Conservation (phyloP, 2,888 invertebrate genomes). For the Dolomedes plantarius region DNA sequence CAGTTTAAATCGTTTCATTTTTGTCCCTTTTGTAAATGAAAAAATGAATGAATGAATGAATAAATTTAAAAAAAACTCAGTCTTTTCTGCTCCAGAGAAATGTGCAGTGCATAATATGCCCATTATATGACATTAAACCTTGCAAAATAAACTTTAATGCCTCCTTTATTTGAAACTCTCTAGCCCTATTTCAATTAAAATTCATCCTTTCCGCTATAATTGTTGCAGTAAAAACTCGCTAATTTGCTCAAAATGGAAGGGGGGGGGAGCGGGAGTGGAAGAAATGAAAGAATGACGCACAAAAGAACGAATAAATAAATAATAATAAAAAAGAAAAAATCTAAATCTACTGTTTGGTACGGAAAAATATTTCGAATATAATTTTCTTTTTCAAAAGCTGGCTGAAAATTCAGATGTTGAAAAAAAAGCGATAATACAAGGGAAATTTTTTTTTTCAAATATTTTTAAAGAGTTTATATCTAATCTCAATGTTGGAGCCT, state of each 20-base stretch:
- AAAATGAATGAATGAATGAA: no score
- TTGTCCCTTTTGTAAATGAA: background rate
- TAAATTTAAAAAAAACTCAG: background rate
- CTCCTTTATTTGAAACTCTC: background rate
- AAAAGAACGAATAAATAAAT: background rate
- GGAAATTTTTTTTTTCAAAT: no score
- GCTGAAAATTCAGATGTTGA: no score
- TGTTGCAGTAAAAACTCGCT: background rate
- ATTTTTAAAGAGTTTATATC: no score
- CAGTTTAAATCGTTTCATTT: background rate
- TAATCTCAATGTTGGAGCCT: no score
- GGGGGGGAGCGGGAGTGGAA: no score
- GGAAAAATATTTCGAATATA: background rate
- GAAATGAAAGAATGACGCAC: background rate
- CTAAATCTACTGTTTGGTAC: background rate
- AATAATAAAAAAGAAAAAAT: conserved; percentile 1
- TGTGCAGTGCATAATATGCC: background rate
- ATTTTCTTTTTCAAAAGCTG: background rate
- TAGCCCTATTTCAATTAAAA: conserved; percentile 22
- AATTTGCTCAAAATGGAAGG: background rate
- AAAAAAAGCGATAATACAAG: no score
- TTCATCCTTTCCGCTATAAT: background rate
- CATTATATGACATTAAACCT: conserved; percentile 15
- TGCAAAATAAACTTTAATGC: conserved; percentile 18
- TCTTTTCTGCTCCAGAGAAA: background rate